Evolutionary conservation across 2,888 invertebrate species (phyloP), one percentile per base, ranked within the genome.

Genomic region (Serripes groenlandicus): DNA sequence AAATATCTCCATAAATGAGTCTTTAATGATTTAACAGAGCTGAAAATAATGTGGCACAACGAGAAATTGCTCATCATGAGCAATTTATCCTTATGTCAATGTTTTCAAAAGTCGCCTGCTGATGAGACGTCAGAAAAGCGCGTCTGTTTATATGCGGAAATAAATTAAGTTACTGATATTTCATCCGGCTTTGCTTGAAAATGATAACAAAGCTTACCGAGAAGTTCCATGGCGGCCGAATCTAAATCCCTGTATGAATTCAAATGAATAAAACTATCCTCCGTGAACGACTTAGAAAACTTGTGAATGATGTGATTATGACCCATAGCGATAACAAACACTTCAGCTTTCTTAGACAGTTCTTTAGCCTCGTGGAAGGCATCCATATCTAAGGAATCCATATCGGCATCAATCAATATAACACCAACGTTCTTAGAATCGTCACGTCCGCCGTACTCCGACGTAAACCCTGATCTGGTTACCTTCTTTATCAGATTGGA

Each of bases 391-490:
- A 84, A 52, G 0, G 66, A 70, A n/a, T 81, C 78, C 82, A 84
- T 82, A 7, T 82, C 72, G 7, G 79, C 64, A 34, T 89, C 89
- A 15, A 89, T 28, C 37, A 89, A 86, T 35, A 89, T 49, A 35
- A 89, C 78, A 37, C 80, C 83, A 9, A 83, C 75, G 7, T 81
- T 81, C 15, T 75, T 72, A 4, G 88, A 75, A n/a, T 60, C 81
- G 5, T 49, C 7, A 34, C 88, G 73, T 11, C 78, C 87, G 26
- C 88, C 89, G 66, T 86, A 81, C 26, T 81, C 76, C n/a, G 73
- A 28, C 0, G 73, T 68, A 60, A 88, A 89, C 3, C 82, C 85
- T 18, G 77, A 70, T 9, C 85, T 75, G 2, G 73, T 68, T 3
- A 88, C 79, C 56, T 86, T 85, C 62, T 81, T 78, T 11, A 89